Base-by-base conservation (phyloP, 2,888 invertebrate species). In the Chaetogeoica ovagalla region DNA sequence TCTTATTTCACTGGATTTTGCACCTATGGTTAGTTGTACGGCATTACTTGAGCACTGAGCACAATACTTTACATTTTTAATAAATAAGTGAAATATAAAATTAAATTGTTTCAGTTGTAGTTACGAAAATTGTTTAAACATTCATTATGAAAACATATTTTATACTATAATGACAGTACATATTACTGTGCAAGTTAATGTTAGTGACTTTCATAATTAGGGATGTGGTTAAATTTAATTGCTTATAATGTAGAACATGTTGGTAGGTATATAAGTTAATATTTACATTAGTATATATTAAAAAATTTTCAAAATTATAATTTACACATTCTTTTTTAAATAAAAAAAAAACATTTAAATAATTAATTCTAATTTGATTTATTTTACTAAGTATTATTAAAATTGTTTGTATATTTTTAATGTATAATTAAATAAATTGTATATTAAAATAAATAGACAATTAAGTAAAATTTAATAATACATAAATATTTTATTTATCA, bases 31-130 rank as follows among this genome's bases (percentile, higher is more conserved):
- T 75, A 66, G 23, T 68, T 76, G 59, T 48, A 76, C 11, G 66
- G 75, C 75, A 68, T 75, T 75, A 73, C 59, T 59, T 68, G 66
- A 76, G 66, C 75, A 68, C 75, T 59, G 30, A 66, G 66, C 75
- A 76, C 75, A n/a, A 48, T 39, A 76, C 55, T 19, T 21, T 59
- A 48, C 11, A 48, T 30, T 48, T n/a, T 48, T 48, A 68, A 1
- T 57, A 59, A 48, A 60, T 66, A 76, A 59, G 23, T 43, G 59
- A 62, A 63, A 48, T 72, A 57, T 72, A 19, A 43, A 21, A 30
- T 30, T 72, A 13, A 19, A 73, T 48, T 8, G 48, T n/a, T 72
- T 62, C 52, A 9, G n/a, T 62, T 63, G n/a, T 73, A n/a, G 15
- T 21, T 63, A 71, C 62, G 30, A 52, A 11, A 48, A 48, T n/a